These are phyloP conservation scores for Thera britannica DNA, from an alignment of 2,888 invertebrate genomes.

Conservation along the genomic window DNA sequence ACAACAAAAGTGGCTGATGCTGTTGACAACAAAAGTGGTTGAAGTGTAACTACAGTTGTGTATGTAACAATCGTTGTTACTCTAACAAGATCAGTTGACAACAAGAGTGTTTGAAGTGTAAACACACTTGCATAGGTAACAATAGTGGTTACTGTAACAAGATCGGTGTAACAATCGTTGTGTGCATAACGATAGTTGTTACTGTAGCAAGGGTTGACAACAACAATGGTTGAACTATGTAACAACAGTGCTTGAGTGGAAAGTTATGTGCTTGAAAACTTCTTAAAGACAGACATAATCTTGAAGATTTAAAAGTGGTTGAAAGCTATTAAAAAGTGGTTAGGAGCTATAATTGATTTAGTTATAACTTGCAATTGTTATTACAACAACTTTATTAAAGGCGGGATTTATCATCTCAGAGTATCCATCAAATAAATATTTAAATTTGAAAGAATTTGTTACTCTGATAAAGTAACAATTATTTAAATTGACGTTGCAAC, in stretches of 20 bases:
- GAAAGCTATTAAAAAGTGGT: background rate
- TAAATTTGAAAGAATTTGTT: background rate
- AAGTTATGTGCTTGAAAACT: background rate
- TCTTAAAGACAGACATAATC: background rate
- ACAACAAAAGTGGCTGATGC: background rate
- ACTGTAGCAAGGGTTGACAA: background rate
- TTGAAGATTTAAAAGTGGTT: background rate
- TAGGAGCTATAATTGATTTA: background rate
- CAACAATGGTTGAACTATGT: background rate
- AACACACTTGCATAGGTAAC: background rate
- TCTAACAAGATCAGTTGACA: background rate
- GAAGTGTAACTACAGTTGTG: background rate
- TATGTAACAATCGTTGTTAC: no score
- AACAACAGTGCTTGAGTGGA: background rate
- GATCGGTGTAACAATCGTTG: background rate
- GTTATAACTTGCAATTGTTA: no score
- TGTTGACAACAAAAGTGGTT: slow-evolving; percentile 1
- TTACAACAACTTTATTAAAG: no score
- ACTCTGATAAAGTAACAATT: background rate
- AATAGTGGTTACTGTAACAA: background rate
- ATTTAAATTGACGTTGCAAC: background rate
- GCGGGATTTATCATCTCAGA: no score
- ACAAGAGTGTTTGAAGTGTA: background rate
- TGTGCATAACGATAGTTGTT: background rate
- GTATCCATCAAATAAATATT: background rate